Evolutionary conservation across 2,113 vertebrate species (phyloP), one percentile per base, ranked within the genome.

Genomic region (Chrysochloris asiatica): DNA sequence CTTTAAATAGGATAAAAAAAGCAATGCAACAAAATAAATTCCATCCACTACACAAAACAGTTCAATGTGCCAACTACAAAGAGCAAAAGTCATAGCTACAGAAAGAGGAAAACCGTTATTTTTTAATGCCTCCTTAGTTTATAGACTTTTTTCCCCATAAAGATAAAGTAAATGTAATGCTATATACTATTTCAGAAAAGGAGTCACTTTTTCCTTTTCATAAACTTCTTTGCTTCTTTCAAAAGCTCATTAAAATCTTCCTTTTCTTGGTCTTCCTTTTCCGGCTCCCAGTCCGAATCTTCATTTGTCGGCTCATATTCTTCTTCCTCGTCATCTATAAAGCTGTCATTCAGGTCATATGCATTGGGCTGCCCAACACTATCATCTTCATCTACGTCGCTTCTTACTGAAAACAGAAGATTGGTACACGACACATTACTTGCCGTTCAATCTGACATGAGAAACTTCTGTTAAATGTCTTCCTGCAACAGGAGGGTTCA

Each of bases 221-320:
- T 93, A 95, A 97, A 98, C 47, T 67, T 92, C 72, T 6, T 72
- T 84, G 97, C 96, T 97, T 98, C 97, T 91, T 97, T 96, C 77
- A 97, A 38, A 85, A 98, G 96, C 0, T 89, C 96, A 83, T 97
- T 97, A 73, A 96, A 38, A 43, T 98, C 97, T 93, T 98, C 97
- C 0, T 88, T 91, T 63, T 97, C 97, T 22, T 97, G 96, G 8
- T 98, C 97, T 71, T 98, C 97, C 86, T 97, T 96, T 93, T 95
- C 97, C 24, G 98, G 98, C 26, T 98, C 97, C 98, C 98, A 98
- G 84, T 98, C 98, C 0, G 98, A 98, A 89, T 98, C 98, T 92
- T 98, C 98, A 92, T 98, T 98, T 43, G 97, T 98, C 41, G 96
- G 95, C 33, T 98, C 97, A 0, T 77, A 96, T 4, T 97, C 97